Evolutionary conservation across 2,797 vertebrate genomes (phyloP).

Genomic region (Acropternis orthonyx): DNA sequence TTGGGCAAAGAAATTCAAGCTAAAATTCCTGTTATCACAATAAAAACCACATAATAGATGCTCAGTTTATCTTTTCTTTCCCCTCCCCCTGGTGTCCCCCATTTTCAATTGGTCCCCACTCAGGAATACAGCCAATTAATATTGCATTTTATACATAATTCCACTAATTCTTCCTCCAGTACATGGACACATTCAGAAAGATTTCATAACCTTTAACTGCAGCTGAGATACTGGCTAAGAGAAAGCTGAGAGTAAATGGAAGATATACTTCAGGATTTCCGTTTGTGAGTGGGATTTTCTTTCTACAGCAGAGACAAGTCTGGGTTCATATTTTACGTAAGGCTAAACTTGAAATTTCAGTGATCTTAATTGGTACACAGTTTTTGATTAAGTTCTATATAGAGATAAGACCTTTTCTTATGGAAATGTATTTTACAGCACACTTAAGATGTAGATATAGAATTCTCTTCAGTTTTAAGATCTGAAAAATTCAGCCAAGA

Average conservation of each 20-base stretch:
- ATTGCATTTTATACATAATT: background rate
- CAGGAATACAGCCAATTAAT: background rate
- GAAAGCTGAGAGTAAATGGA: background rate
- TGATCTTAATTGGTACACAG: background rate
- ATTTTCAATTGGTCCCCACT: background rate
- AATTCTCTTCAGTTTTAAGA: background rate
- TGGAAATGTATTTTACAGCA: background rate
- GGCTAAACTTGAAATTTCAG: background rate
- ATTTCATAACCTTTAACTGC: background rate
- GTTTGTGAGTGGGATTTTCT: background rate
- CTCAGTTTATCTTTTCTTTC: background rate
- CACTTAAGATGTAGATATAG: background rate
- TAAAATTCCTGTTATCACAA: background rate
- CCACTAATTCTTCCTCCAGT: background rate
- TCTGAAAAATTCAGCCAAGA: background rate
- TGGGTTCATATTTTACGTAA: background rate
- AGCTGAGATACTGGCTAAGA: background rate
- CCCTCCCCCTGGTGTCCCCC: accelerated
- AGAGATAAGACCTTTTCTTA: background rate
- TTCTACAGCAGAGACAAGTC: background rate
- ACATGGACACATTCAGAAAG: background rate
- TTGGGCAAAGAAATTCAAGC: background rate
- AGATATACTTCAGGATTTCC: background rate
- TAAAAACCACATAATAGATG: background rate
- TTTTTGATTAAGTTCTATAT: background rate